phyloP scores from a whole-genome alignment of 2,888 invertebrate species.

The Tetrapedia diversipes region DNA sequence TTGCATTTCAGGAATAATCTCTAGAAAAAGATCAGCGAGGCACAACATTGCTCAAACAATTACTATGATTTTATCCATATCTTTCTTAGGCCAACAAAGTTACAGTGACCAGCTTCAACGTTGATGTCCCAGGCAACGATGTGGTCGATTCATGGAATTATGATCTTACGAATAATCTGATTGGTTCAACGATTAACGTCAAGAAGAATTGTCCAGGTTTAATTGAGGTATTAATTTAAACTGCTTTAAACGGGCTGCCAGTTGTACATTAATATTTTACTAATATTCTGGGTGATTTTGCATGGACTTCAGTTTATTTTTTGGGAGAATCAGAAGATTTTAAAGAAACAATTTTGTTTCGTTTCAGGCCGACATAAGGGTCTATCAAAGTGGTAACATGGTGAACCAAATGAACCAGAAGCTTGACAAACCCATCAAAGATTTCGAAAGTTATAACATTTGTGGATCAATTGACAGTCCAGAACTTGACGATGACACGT shows the following conservation, averaged over 20 bases:
- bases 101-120: background rate
- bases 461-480: background rate
- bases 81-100: constrained; percentile 5
- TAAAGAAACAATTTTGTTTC: background rate
- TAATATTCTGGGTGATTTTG: no score
- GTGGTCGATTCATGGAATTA: background rate
- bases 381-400: fast-evolving
- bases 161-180: background rate
- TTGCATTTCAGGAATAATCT: no score
- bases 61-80: background rate
- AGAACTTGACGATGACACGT: background rate
- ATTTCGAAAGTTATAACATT: background rate
- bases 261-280: no score
- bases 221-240: constrained; percentile 5
- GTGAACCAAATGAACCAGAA: background rate
- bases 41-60: no score
- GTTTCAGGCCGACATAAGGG: background rate
- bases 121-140: background rate
- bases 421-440: background rate
- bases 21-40: no score
- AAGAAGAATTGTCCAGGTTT: background rate
- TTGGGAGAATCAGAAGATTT: no score
- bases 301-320: no score
- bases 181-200: background rate
- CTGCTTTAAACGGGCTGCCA: no score